Evolutionary conservation across 2,888 invertebrate species (phyloP).

Genomic region (Spilarctia lutea): DNA sequence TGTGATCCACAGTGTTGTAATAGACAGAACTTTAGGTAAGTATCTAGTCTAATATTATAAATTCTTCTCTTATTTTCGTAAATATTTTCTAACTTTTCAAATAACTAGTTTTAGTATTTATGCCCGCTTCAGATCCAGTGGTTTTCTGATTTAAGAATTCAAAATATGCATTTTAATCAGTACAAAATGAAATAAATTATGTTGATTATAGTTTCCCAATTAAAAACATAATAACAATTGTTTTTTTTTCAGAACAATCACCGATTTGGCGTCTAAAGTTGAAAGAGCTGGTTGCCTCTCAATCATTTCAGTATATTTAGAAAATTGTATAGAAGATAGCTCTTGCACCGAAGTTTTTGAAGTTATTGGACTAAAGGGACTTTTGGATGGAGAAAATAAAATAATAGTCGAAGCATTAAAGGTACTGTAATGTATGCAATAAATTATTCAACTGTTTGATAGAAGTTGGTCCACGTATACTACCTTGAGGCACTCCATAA

Average conservation of each 20-base stretch:
- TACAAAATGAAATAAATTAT: too few species aligned
- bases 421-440: conserved; percentile 23
- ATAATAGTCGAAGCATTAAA: conserved; percentile 39
- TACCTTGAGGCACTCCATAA: background rate
- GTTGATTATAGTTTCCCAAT: background rate
- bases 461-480: background rate
- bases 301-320: conserved; percentile 60
- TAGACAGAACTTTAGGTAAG: conserved; percentile 62
- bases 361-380: conserved; percentile 32
- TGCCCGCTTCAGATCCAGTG: too few species aligned
- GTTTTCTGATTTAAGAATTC: too few species aligned
- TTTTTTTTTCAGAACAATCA: conserved; percentile 40
- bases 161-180: too few species aligned
- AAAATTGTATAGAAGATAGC: conserved; percentile 23
- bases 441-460: background rate
- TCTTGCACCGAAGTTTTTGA: conserved; percentile 52
- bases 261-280: conserved; percentile 49
- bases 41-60: background rate
- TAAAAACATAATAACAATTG: background rate
- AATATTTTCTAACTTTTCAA: too few species aligned
- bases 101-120: too few species aligned
- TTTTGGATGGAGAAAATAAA: conserved; percentile 31
- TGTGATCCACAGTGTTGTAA: conserved; percentile 58
- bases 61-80: too few species aligned
- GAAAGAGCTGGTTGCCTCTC: conserved; percentile 63